A percentile compares a stretch with the other conserved stretches of the same genome.
These are phyloP conservation scores for Plebejus argus DNA, from an alignment of 2,888 invertebrate genomes.

Conservation along the genomic window DNA sequence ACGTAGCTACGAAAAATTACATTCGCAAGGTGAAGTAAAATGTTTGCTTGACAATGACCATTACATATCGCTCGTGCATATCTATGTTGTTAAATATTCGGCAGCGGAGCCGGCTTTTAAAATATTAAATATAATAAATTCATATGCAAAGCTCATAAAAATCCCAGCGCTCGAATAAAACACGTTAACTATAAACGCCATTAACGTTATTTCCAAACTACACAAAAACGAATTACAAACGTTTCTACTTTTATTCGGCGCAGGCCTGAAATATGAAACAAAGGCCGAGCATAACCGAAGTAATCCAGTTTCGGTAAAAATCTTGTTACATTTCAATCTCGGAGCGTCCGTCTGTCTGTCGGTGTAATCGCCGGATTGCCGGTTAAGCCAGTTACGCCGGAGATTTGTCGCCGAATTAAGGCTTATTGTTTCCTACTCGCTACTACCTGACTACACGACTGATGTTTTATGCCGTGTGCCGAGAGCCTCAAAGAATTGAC, in stretches of 20 bases:
- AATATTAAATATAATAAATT: constrained; percentile 18
- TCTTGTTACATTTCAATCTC: constrained; percentile 45
- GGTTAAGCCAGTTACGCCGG: constrained; percentile 35
- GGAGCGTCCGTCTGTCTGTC: constrained; percentile 36
- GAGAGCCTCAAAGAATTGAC: neutral
- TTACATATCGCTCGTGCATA: neutral
- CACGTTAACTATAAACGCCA: constrained; percentile 18
- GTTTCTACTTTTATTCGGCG: constrained; percentile 28
- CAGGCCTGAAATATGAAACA: constrained; percentile 34
- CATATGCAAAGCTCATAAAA: constrained; percentile 20
- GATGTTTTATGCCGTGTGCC: neutral
- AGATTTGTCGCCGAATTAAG: constrained; percentile 35
- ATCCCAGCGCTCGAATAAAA: constrained; percentile 4
- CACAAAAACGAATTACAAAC: constrained; percentile 24
- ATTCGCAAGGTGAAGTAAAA: neutral
- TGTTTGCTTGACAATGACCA: neutral
- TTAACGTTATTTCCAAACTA: constrained; percentile 11
- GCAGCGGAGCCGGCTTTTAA: neutral
- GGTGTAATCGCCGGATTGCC: constrained; percentile 45
- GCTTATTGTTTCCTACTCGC: constrained; percentile 30
- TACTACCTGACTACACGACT: neutral
- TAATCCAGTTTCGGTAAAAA: constrained; percentile 41
- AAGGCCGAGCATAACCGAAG: constrained; percentile 33
- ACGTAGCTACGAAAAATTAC: neutral
- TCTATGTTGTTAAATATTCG: neutral